These are phyloP conservation scores for Aquatica leii DNA, from an alignment of 2,888 invertebrate species.

Conservation along the genomic window DNA sequence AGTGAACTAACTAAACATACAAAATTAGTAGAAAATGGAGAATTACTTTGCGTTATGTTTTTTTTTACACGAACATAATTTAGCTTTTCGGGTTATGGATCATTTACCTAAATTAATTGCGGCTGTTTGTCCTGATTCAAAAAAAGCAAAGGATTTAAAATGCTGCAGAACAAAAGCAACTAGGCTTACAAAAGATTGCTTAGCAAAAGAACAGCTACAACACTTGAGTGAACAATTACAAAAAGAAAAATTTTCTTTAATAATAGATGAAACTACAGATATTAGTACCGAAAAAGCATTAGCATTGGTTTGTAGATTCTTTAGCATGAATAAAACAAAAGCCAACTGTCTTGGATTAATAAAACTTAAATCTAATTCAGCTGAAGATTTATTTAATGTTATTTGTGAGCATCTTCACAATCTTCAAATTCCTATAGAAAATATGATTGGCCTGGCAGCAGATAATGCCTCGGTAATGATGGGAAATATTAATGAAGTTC, in stretches of 20 bases:
- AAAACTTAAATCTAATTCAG: neutral
- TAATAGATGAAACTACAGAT: neutral
- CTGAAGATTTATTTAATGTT: constrained; percentile 3
- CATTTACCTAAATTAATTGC: constrained; percentile 3
- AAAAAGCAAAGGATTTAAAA: constrained; percentile 4
- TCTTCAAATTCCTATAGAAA: constrained; percentile 29
- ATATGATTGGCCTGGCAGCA: no score
- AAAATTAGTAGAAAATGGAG: constrained; percentile 5
- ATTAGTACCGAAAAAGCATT: neutral
- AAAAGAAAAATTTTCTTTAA: neutral
- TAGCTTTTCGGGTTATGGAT: constrained; percentile 5
- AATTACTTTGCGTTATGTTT: constrained; percentile 3
- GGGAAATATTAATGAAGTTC: constrained; percentile 42
- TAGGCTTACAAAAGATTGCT: constrained; percentile 3
- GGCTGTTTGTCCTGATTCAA: constrained; percentile 4
- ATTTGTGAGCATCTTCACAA: constrained; percentile 3
- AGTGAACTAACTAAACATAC: constrained; percentile 4
- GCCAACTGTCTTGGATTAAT: neutral
- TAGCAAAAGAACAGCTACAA: constrained; percentile 5
- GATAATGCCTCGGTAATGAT: constrained; percentile 47
- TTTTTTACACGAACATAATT: constrained; percentile 1
- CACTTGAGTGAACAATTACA: neutral
- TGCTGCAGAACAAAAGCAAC: constrained; percentile 5
- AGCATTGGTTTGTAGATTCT: neutral
- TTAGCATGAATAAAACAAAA: neutral